Conservation (phyloP, 2,888 invertebrate species). For the Celastrina argiolus region DNA sequence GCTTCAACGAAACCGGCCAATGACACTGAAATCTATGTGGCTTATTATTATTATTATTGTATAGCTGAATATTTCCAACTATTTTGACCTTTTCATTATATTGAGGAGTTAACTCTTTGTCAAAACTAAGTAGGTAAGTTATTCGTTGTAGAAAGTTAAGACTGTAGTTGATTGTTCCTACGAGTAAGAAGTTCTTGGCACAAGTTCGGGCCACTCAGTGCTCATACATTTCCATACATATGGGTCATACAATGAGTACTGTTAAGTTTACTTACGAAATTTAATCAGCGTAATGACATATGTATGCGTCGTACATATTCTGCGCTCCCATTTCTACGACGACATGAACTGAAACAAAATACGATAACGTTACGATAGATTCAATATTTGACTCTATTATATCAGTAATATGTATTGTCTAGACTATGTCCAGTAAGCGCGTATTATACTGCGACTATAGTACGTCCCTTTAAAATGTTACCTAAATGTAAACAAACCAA, state of each 20-base stretch:
- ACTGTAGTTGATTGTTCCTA: background rate
- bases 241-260: constrained; percentile 5
- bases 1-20: too few species aligned
- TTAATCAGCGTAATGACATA: constrained; percentile 32
- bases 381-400: background rate
- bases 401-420: too few species aligned
- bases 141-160: background rate
- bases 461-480: too few species aligned
- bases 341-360: constrained; percentile 28
- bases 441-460: too few species aligned
- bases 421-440: too few species aligned
- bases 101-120: background rate
- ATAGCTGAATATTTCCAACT: too few species aligned
- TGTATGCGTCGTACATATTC: constrained; percentile 26
- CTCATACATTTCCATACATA: background rate
- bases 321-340: constrained; percentile 28
- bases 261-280: constrained; percentile 31
- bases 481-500: too few species aligned
- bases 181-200: background rate
- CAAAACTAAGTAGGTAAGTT: background rate
- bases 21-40: too few species aligned
- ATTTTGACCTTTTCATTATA: background rate
- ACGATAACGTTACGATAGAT: background rate
- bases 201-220: background rate
- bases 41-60: too few species aligned